These are phyloP conservation scores for Pipa parva DNA, from an alignment of 2,113 vertebrate genomes.

Conservation along the genomic window DNA sequence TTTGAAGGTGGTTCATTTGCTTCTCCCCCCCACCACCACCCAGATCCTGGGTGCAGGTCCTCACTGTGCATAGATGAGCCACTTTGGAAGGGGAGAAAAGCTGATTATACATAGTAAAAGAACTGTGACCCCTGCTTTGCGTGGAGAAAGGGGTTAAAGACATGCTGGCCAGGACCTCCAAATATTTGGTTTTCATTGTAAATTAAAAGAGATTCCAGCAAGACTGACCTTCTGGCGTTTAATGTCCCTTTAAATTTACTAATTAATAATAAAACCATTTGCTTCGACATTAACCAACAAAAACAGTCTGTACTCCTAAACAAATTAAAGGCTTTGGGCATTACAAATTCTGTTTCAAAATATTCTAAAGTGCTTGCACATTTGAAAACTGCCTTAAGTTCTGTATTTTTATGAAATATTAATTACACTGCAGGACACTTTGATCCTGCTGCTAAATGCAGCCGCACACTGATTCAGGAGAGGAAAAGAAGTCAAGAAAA, in stretches of 20 bases:
- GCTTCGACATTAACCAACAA: not conserved
- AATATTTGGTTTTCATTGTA: no score
- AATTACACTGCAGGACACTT: conserved; percentile 6
- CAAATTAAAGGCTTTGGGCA: not conserved
- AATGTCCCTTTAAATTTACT: not conserved
- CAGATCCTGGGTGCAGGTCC: no score
- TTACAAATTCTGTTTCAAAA: conserved; percentile 1
- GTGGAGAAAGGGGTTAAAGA: no score
- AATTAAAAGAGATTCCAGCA: no score
- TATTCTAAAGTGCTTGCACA: conserved; percentile 2
- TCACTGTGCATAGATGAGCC: no score
- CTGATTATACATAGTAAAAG: no score
- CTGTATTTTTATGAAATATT: conserved; percentile 22
- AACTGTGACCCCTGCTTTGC: no score
- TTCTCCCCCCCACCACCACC: no score
- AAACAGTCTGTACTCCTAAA: not conserved
- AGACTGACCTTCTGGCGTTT: no score
- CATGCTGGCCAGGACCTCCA: no score
- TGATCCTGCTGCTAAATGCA: not conserved
- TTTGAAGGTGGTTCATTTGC: no score
- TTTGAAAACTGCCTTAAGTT: not conserved
- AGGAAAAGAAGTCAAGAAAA: not conserved
- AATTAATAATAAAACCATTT: not conserved
- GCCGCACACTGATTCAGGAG: not conserved
- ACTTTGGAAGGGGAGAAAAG: no score